These are phyloP conservation scores for Ceyx melanurus DNA, from an alignment of 2,113 vertebrate species.

Conservation along the genomic window DNA sequence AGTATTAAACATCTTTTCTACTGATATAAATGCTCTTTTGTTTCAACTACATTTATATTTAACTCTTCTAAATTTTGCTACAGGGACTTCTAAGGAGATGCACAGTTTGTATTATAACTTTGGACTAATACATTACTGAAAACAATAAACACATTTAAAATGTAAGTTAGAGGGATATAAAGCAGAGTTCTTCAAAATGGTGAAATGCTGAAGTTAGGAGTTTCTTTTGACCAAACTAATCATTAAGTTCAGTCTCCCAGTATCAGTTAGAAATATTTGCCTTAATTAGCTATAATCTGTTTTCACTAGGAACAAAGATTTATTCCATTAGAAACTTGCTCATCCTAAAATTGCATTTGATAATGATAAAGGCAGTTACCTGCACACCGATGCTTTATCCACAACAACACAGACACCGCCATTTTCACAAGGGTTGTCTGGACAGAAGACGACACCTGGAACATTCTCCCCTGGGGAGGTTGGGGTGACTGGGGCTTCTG, in stretches of 20 bases:
- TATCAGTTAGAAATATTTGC: not conserved
- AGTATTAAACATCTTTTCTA: not conserved
- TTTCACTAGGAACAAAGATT: not conserved
- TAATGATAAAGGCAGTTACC: constrained; percentile 70
- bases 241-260: not conserved
- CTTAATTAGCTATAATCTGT: not conserved
- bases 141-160: not conserved
- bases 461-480: rapidly evolving
- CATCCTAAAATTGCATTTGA: not conserved
- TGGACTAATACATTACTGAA: not conserved
- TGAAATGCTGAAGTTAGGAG: not conserved
- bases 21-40: not conserved
- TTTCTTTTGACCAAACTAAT: not conserved
- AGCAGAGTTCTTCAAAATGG: not conserved
- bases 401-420: constrained; percentile 78
- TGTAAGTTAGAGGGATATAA: not conserved
- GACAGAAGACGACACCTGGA: constrained; percentile 71
- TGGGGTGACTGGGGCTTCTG: not conserved
- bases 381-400: constrained; percentile 70
- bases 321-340: not conserved
- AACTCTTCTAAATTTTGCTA: not conserved
- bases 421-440: constrained; percentile 78
- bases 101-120: not conserved
- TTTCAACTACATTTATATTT: not conserved
- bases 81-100: not conserved